Evolutionary conservation across 2,113 vertebrate species (phyloP).

Genomic region (Nestor notabilis): DNA sequence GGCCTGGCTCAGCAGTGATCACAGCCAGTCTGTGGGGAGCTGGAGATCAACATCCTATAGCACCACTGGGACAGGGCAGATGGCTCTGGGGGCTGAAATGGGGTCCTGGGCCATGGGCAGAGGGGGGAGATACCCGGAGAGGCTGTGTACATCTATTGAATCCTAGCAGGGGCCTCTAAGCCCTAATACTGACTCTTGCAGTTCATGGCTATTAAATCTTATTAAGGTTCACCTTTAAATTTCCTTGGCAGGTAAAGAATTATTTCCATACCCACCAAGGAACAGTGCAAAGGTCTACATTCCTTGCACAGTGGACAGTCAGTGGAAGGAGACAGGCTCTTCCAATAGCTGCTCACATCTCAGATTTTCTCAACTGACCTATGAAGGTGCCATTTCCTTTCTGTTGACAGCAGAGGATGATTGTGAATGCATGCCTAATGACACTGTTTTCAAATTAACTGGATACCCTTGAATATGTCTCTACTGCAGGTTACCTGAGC

Average conservation of each 20-base stretch:
- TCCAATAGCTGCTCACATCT: neutral
- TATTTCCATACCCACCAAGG: neutral
- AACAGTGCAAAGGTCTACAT: neutral
- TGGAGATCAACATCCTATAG: neutral
- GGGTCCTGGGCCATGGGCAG: neutral
- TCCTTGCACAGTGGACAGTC: neutral
- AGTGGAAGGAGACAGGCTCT: neutral
- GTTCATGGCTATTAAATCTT: neutral
- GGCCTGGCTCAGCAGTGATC: neutral
- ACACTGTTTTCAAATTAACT: neutral
- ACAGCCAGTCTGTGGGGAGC: neutral
- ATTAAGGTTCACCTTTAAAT: neutral
- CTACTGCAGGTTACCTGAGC: neutral
- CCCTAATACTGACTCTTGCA: neutral
- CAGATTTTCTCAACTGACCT: neutral
- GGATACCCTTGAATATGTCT: neutral
- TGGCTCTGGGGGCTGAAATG: accelerated
- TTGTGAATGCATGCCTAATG: neutral
- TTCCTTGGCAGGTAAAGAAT: neutral
- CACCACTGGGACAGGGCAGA: neutral
- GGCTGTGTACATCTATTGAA: accelerated
- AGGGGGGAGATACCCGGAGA: too few species aligned
- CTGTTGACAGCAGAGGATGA: neutral
- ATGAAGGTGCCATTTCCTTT: neutral
- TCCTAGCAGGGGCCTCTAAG: neutral